Evolutionary conservation across 2,888 invertebrate species (phyloP).

Genomic region (Digitonthophagus gazella): DNA sequence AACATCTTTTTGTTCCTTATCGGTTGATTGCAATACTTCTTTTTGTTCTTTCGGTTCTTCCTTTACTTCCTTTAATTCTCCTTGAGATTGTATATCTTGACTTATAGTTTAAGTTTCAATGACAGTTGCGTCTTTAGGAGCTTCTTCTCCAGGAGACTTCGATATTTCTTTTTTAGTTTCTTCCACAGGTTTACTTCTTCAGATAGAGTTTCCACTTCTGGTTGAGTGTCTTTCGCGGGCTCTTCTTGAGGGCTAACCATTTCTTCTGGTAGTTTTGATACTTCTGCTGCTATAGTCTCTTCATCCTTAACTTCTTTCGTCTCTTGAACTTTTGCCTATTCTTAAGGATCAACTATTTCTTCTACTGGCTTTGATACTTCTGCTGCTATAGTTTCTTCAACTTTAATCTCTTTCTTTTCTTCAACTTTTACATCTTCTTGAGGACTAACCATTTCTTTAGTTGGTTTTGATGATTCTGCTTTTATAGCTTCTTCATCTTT

Average conservation of each 20-base stretch:
- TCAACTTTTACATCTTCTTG: not conserved
- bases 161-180: too few relatives aligned
- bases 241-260: too few relatives aligned
- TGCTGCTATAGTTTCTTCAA: not conserved
- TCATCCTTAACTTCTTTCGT: conserved; percentile 1
- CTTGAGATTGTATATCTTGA: conserved; percentile 9
- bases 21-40: conserved; percentile 14
- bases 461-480: not conserved
- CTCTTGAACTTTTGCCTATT: too few relatives aligned
- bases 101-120: not conserved
- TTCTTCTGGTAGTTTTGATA: too few relatives aligned
- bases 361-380: not conserved
- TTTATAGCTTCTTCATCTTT: not conserved
- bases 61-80: conserved; percentile 15
- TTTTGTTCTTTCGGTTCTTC: conserved; percentile 1
- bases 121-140: not conserved
- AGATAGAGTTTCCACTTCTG: not conserved
- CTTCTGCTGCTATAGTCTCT: not conserved
- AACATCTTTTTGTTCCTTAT: too few relatives aligned
- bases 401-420: not conserved
- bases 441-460: too few relatives aligned
- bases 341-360: too few relatives aligned
- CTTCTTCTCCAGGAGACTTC: conserved; percentile 1
- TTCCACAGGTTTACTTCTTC: too few relatives aligned
- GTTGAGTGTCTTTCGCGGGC: not conserved